Percentiles rank a stretch among this genome's conserved stretches.
These are phyloP conservation scores for Drosophila falleni DNA, from an alignment of 2,888 invertebrate species.

Conservation along the genomic window DNA sequence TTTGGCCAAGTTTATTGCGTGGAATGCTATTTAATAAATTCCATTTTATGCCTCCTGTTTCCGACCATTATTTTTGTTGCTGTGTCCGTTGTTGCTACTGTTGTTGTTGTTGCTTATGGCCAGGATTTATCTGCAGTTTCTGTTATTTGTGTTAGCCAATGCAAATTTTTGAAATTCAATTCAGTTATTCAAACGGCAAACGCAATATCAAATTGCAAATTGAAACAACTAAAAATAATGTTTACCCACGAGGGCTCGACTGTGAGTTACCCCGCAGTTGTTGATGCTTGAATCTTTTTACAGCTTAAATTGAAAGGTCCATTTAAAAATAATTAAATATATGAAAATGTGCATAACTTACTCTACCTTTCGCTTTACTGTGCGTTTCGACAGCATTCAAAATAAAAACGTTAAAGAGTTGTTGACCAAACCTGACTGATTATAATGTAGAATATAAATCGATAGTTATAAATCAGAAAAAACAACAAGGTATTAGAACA, in stretches of 20 bases:
- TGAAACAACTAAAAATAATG: slow-evolving; percentile 24
- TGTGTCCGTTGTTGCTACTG: slow-evolving; percentile 11
- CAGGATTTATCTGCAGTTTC: slow-evolving; percentile 67
- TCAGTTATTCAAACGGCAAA: slow-evolving; percentile 61
- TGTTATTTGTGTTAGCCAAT: slow-evolving; percentile 56
- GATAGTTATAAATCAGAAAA: no score
- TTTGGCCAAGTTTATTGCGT: slow-evolving; percentile 71
- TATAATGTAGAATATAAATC: no score
- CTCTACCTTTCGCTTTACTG: no score
- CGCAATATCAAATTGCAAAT: slow-evolving; percentile 48
- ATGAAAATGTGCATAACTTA: not conserved
- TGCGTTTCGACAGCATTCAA: no score
- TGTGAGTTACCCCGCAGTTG: slow-evolving; percentile 5
- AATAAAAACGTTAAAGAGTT: no score
- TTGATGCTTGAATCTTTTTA: no score
- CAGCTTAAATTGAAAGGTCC: no score
- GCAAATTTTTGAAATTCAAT: slow-evolving; percentile 76
- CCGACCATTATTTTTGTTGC: slow-evolving; percentile 10
- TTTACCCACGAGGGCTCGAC: slow-evolving; percentile 5
- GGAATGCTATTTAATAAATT: slow-evolving; percentile 80
- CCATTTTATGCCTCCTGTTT: slow-evolving; percentile 58
- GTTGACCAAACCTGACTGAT: no score
- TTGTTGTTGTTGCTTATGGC: slow-evolving; percentile 13
- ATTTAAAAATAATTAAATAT: not conserved
- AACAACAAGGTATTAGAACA: no score